Conservation (phyloP, 2,113 vertebrate genomes). For the Cacatua alba region DNA sequence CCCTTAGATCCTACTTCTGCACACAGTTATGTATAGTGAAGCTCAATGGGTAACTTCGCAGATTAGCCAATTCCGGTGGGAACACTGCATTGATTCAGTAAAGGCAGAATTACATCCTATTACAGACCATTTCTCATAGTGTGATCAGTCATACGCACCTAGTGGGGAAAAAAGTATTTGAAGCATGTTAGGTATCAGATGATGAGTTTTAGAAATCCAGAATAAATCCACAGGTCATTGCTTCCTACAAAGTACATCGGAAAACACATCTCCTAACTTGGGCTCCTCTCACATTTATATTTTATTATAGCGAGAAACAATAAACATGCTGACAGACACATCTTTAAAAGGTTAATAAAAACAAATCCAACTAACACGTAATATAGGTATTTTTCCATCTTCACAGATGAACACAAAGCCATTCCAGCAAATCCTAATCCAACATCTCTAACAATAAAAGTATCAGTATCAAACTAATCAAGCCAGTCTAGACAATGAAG, state of each 20-base stretch:
- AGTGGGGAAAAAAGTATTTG: background rate
- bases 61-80: background rate
- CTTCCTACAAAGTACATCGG: background rate
- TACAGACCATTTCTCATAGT: background rate
- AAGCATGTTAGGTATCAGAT: background rate
- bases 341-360: background rate
- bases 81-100: background rate
- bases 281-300: background rate
- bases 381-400: background rate
- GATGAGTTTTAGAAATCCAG: background rate
- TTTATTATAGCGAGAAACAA: background rate
- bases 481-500: background rate
- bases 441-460: background rate
- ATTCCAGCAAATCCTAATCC: background rate
- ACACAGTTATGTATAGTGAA: background rate
- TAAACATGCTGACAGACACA: background rate
- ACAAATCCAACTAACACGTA: background rate
- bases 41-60: background rate
- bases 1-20: background rate
- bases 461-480: background rate
- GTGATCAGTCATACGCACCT: background rate
- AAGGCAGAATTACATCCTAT: background rate
- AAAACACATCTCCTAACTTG: background rate
- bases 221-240: background rate
- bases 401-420: background rate